A percentile compares a stretch with the other conserved stretches of the same genome.
phyloP scores from a whole-genome alignment of 2,113 vertebrate species.

The Anhinga anhinga region DNA sequence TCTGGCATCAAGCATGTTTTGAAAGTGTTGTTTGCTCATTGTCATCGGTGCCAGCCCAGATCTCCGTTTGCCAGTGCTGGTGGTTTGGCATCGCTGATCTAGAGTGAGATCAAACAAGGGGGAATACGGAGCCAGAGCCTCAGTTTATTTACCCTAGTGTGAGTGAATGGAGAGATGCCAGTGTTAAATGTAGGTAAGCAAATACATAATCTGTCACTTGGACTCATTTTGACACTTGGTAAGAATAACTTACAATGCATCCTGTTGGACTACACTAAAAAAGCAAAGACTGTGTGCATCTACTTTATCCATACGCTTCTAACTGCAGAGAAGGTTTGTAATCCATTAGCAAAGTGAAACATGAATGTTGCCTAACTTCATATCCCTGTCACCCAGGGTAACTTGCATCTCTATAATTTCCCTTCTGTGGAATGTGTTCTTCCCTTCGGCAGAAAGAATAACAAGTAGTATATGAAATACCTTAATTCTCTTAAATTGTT shows the following conservation, averaged over 20 bases:
- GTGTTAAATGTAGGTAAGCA: conserved; percentile 61
- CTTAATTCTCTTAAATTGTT: background rate
- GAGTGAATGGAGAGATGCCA: conserved; percentile 49
- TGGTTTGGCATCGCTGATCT: conserved; percentile 58
- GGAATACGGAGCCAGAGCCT: background rate
- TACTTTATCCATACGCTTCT: background rate
- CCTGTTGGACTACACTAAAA: conserved; percentile 38
- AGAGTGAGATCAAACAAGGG: conserved; percentile 61
- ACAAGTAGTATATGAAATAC: background rate
- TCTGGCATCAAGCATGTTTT: conserved; percentile 42
- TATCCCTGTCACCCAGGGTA: background rate
- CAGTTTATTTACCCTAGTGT: conserved; percentile 56
- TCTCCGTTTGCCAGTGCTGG: conserved; percentile 50
- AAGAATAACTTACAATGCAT: conserved; percentile 38
- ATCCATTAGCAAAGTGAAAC: background rate
- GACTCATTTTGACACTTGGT: conserved; percentile 53
- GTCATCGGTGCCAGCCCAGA: conserved; percentile 42
- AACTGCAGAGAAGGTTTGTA: background rate
- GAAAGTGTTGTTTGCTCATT: conserved; percentile 64
- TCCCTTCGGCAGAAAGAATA: background rate
- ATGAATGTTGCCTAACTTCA: background rate
- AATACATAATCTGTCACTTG: conserved; percentile 57
- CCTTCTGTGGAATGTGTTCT: background rate
- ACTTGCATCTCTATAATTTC: background rate
- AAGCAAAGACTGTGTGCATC: background rate